These are phyloP conservation scores for Limenitis camilla DNA, from an alignment of 2,888 invertebrate species.

Conservation along the genomic window DNA sequence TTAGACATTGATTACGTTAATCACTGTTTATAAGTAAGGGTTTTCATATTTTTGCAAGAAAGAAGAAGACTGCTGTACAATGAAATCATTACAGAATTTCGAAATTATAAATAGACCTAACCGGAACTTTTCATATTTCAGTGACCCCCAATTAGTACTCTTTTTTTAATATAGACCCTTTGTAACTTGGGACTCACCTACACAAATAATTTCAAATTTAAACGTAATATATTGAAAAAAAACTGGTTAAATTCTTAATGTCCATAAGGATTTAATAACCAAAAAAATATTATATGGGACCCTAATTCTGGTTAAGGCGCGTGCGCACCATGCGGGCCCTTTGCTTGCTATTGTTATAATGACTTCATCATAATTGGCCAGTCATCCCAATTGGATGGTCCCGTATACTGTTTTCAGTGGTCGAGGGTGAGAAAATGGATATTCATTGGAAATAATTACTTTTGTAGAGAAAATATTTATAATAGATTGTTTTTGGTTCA, in stretches of 20 bases:
- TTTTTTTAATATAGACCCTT: no score
- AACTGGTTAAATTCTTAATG: background rate
- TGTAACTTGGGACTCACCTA: no score
- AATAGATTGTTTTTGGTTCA: background rate
- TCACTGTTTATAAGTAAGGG: no score
- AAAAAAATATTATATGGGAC: slow-evolving; percentile 18
- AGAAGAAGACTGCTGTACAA: no score
- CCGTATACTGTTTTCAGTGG: slow-evolving; percentile 29
- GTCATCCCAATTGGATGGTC: slow-evolving; percentile 34
- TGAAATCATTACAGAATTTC: no score
- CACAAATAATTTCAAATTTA: no score
- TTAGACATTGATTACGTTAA: no score
- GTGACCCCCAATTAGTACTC: no score
- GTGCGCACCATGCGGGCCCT: slow-evolving; percentile 36
- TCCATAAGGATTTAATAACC: slow-evolving; percentile 16
- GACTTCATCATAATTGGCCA: slow-evolving; percentile 59
- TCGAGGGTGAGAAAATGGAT: slow-evolving; percentile 11
- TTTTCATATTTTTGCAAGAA: no score
- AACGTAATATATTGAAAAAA: no score
- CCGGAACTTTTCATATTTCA: no score
- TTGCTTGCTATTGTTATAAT: slow-evolving; percentile 37
- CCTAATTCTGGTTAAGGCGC: slow-evolving; percentile 24
- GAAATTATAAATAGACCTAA: no score
- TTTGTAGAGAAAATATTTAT: background rate
- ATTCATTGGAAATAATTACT: slow-evolving; percentile 11